These are phyloP conservation scores for Andrena fulva DNA, from an alignment of 2,888 invertebrate genomes.

Conservation along the genomic window DNA sequence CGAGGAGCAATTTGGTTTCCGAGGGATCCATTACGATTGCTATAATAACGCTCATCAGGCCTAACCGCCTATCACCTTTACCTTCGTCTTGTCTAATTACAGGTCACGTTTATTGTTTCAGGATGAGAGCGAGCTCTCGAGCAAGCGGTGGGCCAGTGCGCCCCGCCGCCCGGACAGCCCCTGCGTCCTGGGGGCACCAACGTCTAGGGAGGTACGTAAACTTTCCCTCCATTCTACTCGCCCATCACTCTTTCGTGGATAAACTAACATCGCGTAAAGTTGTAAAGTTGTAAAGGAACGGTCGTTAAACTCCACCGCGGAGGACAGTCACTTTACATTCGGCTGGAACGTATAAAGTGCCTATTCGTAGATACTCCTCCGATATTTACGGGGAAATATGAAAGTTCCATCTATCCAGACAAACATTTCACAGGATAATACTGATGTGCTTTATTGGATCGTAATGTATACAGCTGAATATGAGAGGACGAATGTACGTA, in stretches of 20 bases:
- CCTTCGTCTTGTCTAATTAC: slow-evolving; percentile 74
- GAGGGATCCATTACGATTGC: slow-evolving; percentile 71
- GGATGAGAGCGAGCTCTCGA: slow-evolving; percentile 90
- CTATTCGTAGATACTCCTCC: neutral
- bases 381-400: neutral
- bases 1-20: slow-evolving; percentile 68
- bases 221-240: neutral
- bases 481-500: neutral
- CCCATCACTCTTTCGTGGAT: neutral
- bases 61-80: slow-evolving; percentile 72
- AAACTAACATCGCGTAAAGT: too few species aligned
- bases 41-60: slow-evolving; percentile 72
- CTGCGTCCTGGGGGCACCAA: slow-evolving; percentile 84
- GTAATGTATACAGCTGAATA: neutral
- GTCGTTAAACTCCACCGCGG: too few species aligned
- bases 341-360: neutral
- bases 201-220: slow-evolving; percentile 82
- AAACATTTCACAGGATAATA: slow-evolving; percentile 4
- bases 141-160: slow-evolving; percentile 89
- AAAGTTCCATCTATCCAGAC: slow-evolving; percentile 1
- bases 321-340: slow-evolving; percentile 1
- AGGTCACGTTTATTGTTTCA: slow-evolving; percentile 85
- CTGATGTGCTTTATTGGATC: slow-evolving; percentile 8
- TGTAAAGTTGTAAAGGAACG: too few species aligned
- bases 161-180: slow-evolving; percentile 87